Evolutionary conservation across 2,888 invertebrate genomes (phyloP).

Genomic region (Tuberolachnus salignus): DNA sequence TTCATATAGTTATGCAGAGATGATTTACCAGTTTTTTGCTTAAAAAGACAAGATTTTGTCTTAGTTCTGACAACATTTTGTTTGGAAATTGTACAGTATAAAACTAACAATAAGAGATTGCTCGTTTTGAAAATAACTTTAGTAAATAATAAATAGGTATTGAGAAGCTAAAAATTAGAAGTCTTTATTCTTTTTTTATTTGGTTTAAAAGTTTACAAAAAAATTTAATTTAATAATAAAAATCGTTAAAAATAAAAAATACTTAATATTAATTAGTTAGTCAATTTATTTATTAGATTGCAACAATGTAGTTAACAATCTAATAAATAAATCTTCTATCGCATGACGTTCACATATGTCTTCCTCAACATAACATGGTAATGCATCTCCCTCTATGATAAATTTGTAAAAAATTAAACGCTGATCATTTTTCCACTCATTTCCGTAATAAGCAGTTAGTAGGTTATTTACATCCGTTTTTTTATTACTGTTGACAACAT

Average conservation of each 20-base stretch:
- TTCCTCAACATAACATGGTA: no score
- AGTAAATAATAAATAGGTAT: not conserved
- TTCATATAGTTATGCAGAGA: no score
- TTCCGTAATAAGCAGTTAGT: no score
- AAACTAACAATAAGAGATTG: constrained; percentile 4
- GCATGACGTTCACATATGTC: no score
- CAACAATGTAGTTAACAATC: no score
- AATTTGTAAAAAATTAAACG: no score
- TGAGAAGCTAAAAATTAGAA: not conserved
- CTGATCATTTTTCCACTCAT: no score
- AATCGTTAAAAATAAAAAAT: no score
- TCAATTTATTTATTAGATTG: not conserved
- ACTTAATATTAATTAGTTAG: not conserved
- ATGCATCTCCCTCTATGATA: no score
- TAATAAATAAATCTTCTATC: no score
- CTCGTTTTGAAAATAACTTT: constrained; percentile 2
- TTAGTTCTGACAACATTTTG: constrained; percentile 1
- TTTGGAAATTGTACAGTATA: constrained; percentile 5
- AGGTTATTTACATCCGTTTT: no score
- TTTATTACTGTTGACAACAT: no score
- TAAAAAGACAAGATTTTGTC: constrained; percentile 8
- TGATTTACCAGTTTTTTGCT: not conserved
- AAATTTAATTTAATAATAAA: not conserved
- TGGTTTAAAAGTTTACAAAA: constrained; percentile 2
- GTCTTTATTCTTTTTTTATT: not conserved